These are phyloP conservation scores for Ameiurus melas DNA, from an alignment of 2,113 vertebrate species.

Conservation along the genomic window DNA sequence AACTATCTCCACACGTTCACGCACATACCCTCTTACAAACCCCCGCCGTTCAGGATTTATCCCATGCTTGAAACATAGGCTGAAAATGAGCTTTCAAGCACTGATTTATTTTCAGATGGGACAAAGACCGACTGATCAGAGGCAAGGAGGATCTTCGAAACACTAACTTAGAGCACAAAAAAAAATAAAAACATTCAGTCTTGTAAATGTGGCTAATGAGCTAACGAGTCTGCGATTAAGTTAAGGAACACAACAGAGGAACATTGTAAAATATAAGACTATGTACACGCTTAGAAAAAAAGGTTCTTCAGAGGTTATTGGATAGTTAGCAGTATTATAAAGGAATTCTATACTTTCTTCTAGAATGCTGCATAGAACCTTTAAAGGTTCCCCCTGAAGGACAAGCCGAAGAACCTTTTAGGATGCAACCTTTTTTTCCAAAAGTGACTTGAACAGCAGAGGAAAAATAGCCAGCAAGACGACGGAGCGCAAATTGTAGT, in stretches of 20 bases:
- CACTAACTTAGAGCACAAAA: neutral
- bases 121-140: neutral
- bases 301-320: neutral
- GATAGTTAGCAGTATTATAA: neutral
- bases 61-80: neutral
- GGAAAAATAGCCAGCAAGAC: neutral
- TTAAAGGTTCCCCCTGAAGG: neutral
- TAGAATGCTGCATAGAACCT: neutral
- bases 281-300: neutral
- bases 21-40: constrained; percentile 1
- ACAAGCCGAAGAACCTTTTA: neutral
- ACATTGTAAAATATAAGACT: neutral
- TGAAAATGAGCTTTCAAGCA: neutral
- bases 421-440: neutral
- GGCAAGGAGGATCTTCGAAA: neutral
- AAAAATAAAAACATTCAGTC: neutral
- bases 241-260: neutral
- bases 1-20: constrained; percentile 37
- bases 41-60: neutral
- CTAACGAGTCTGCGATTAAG: neutral
- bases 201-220: neutral
- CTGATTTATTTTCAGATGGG: constrained; percentile 9
- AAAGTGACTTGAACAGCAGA: neutral
- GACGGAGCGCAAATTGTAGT: neutral
- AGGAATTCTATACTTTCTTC: neutral